Evolutionary conservation across 2,888 invertebrate genomes (phyloP), one percentile per base, ranked within the genome.

Genomic region (Drosophila demipolita): DNA sequence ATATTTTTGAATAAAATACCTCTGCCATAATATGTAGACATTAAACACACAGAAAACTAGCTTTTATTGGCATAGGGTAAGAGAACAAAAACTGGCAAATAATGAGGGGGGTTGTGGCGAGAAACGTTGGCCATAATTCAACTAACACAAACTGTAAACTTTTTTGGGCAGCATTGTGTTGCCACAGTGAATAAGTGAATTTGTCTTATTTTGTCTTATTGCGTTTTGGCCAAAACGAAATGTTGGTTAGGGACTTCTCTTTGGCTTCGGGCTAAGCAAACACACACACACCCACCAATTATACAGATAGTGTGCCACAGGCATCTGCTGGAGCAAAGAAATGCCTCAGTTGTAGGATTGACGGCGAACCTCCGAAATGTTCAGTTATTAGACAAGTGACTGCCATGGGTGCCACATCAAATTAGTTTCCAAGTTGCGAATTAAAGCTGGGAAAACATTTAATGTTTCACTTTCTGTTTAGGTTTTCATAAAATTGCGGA

Each of bases 121-220:
- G 49, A 66, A 72, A 64, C 71, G 78, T 67, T 38, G 66, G 64
- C 73, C 75, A 82, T 82, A 82, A 79, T 82, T 81, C 82, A 81
- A 82, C 80, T 82, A 81, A 76, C 68, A 38, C 65, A 79, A 82
- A 76, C 73, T 82, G 62, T 73, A 82, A 79, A 81, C 82, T 82
- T 79, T 29, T 29, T 82, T 62, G 29, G 29, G 58, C 77, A 69
- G 68, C 76, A 70, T 78, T 78, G 75, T 65, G 52, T 58, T 67
- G 72, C 64, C 58, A 66, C 61, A 50, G 42, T 66, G 60, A 78
- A 73, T 78, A 67, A 77, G 69, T 70, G 38, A 57, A 33, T 64
- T 57, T 70, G 64, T 67, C 0, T 15, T 23, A 12, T 45, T 45
- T 3, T 17, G 29, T 29, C 29, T 12, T 23, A 35, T 69, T 48